Base-by-base conservation (phyloP, 2,797 vertebrate genomes). In the Percopsis omiscomaycus region DNA sequence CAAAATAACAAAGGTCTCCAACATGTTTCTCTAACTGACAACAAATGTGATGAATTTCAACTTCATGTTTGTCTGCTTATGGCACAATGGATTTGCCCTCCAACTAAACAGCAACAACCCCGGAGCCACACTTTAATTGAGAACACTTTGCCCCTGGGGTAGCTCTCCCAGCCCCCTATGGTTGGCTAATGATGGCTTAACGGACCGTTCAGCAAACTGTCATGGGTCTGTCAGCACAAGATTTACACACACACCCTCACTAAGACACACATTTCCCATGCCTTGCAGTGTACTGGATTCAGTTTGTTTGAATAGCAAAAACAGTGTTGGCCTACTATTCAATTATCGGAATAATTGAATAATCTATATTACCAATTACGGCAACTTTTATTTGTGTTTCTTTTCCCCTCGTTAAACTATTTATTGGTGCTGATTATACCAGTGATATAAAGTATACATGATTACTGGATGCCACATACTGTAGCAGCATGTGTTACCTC, bases 401-500 rank as follows among this genome's bases (percentile, higher is more conserved):
- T 32, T 32, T 32, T 32, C 30, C 30, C 30, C 2, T 3, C 30
- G 6, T 4, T 37, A 37, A 37, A 37, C 32, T 5, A 37, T 37
- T 8, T 5, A 37, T 37, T 8, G 8, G 8, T 37, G 5, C 1
- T 37, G 32, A 5, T 5, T 8, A 37, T 37, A 37, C 8, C 6
- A 37, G 32, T 37, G 32, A 37, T 37, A 37, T 37, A 52, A 52
- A 10, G 37, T 37, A n/a, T 61, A 60, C 3, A 59, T 69, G 55
- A 59, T 74, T 78, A 67, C 12, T 42, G 54, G 15, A 6, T 45
- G 13, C 52, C 14, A 29, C 65, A 3, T 63, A 22, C 22, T 22
- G 22, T 22, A 55, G 37, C 47, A 45, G 46, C 55, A 63, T 61
- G 65, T 47, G 14, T 83, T 74, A 68, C 65, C 55, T 69, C 61